phyloP scores from a whole-genome alignment of 2,797 vertebrate genomes.

The Taenioides sp. region DNA sequence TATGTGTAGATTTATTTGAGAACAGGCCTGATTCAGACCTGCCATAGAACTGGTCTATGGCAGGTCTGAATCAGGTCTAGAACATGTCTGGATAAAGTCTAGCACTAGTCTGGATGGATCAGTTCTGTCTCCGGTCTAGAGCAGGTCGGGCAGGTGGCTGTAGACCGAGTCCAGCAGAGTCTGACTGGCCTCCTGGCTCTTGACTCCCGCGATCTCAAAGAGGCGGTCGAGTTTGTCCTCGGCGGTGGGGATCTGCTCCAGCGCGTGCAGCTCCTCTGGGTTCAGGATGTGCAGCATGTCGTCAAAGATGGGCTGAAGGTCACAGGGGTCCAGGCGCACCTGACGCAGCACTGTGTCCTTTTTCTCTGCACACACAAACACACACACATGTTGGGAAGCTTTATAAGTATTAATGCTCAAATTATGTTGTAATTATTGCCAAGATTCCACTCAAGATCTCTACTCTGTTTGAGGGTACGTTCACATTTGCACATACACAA shows the following conservation, averaged over 20 bases:
- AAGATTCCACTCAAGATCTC: no score
- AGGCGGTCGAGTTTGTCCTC: conserved; percentile 94
- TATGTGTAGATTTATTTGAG: no score
- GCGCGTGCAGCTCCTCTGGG: conserved; percentile 89
- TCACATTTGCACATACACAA: no score
- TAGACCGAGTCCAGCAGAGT: conserved; percentile 96
- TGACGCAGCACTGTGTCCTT: conserved; percentile 97
- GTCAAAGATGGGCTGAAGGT: conserved; percentile 97
- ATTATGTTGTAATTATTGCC: no score
- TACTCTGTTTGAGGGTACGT: no score
- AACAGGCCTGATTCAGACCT: no score
- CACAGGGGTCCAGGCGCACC: conserved; percentile 93
- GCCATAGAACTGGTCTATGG: neutral
- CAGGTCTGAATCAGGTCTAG: neutral
- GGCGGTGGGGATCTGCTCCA: conserved; percentile 89
- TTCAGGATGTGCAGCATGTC: conserved; percentile 98
- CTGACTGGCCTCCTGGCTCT: conserved; percentile 98
- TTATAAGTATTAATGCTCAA: no score
- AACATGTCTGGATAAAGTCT: neutral
- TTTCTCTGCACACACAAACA: conserved; percentile 81
- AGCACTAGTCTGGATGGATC: neutral
- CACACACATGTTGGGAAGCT: neutral
- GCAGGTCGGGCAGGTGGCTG: conserved; percentile 92
- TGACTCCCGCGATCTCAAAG: conserved; percentile 94
- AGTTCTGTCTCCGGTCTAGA: conserved; percentile 69